Conservation (phyloP, 1,140 invertebrate species). For the Lepidurus couesii region DNA sequence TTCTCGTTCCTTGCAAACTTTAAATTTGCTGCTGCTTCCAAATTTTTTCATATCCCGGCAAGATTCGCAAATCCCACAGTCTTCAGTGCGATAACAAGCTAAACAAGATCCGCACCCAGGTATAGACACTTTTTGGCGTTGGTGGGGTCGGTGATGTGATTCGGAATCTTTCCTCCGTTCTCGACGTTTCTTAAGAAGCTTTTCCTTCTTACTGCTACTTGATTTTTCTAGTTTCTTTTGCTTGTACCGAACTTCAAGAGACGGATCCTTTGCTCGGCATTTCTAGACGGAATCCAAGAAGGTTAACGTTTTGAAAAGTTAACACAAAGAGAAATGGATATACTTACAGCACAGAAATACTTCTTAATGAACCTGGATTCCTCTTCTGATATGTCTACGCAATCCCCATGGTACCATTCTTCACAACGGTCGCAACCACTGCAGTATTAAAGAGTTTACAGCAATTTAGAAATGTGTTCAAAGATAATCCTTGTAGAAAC, state of each 20-base stretch:
- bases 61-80: conserved; percentile 80
- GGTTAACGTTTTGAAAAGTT: conserved; percentile 20
- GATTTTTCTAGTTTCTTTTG: conserved; percentile 50
- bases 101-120: conserved; percentile 71
- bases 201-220: conserved; percentile 36
- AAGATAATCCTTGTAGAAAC: conserved; percentile 27
- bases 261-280: conserved; percentile 75
- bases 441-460: conserved; percentile 38
- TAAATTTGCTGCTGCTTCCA: conserved; percentile 61
- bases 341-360: conserved; percentile 71
- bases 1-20: conserved; percentile 53
- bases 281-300: conserved; percentile 45
- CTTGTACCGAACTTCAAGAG: conserved; percentile 70
- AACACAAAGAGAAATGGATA: conserved; percentile 19
- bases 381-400: conserved; percentile 88
- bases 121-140: background rate
- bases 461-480: conserved; percentile 33
- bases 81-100: conserved; percentile 69
- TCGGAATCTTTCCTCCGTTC: conserved; percentile 45
- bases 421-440: conserved; percentile 94
- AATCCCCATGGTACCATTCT: conserved; percentile 98
- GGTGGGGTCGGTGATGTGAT: background rate
- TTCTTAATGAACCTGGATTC: conserved; percentile 89
- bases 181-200: conserved; percentile 40
- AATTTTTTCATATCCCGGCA: conserved; percentile 72